Conservation (phyloP, 1,140 invertebrate genomes). For the Zaprionus nigranus region DNA sequence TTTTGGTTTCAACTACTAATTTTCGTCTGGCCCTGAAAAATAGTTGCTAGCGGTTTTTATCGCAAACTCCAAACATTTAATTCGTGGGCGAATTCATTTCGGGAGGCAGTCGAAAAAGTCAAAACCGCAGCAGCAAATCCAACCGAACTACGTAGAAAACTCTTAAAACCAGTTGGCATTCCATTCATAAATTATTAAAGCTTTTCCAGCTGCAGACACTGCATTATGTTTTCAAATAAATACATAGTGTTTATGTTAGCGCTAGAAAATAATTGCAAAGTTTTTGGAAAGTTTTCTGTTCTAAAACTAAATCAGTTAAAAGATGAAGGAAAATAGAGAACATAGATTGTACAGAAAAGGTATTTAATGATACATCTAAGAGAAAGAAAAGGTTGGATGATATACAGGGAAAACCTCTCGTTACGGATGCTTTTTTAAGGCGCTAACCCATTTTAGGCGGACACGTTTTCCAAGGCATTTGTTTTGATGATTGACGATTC, state of each 20-base stretch:
- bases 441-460: too few relatives aligned
- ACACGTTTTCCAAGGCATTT: too few relatives aligned
- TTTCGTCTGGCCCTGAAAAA: conserved; percentile 45
- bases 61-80: conserved; percentile 18
- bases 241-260: neutral
- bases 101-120: neutral
- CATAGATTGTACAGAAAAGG: neutral
- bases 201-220: neutral
- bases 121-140: neutral
- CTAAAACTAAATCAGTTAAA: neutral
- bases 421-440: too few relatives aligned
- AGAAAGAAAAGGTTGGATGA: too few relatives aligned
- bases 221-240: neutral
- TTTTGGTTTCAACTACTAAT: conserved; percentile 24
- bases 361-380: neutral
- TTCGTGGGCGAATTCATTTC: conserved; percentile 34
- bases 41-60: conserved; percentile 26
- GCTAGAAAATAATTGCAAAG: neutral
- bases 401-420: too few relatives aligned
- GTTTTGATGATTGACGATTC: too few relatives aligned
- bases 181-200: conserved; percentile 24
- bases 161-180: conserved; percentile 28
- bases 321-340: neutral
- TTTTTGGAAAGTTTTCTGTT: neutral
- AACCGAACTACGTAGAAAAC: neutral